A percentile compares a stretch with the other conserved stretches of the same genome.
Evolutionary conservation across 2,888 invertebrate species (phyloP).

Genomic region (Brachypalpus laphriformis): DNA sequence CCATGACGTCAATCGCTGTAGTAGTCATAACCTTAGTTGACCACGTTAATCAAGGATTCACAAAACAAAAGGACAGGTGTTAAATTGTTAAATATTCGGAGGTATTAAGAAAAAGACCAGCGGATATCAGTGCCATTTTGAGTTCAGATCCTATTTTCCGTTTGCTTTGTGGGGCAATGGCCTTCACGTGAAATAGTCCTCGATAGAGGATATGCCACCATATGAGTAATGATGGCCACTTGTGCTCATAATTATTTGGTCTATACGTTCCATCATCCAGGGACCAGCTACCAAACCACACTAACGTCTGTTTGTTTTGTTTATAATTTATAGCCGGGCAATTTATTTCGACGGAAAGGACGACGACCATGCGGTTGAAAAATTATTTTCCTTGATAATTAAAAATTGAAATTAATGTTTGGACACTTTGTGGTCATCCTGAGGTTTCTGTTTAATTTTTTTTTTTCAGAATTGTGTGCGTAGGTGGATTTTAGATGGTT

Average conservation of each 20-base stretch:
- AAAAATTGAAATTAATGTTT: constrained; percentile 52
- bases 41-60: not conserved
- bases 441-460: not conserved
- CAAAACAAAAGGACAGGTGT: constrained; percentile 56
- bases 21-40: not conserved
- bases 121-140: constrained; percentile 27
- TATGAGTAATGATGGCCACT: constrained; percentile 56
- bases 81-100: constrained; percentile 56
- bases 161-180: not conserved
- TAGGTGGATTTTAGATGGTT: not conserved
- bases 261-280: constrained; percentile 23
- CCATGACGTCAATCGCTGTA: constrained; percentile 20
- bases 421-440: constrained; percentile 50
- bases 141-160: constrained; percentile 18
- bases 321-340: constrained; percentile 56
- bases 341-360: constrained; percentile 45
- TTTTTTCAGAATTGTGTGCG: too few relatives aligned
- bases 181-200: not conserved
- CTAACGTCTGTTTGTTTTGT: constrained; percentile 26
- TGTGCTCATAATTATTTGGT: constrained; percentile 47
- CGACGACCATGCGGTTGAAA: constrained; percentile 29
- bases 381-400: constrained; percentile 50
- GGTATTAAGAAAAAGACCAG: constrained; percentile 6
- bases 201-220: not conserved
- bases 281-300: constrained; percentile 2